phyloP scores from a whole-genome alignment of 2,888 invertebrate species.

The Dermolepida albohirtum region DNA sequence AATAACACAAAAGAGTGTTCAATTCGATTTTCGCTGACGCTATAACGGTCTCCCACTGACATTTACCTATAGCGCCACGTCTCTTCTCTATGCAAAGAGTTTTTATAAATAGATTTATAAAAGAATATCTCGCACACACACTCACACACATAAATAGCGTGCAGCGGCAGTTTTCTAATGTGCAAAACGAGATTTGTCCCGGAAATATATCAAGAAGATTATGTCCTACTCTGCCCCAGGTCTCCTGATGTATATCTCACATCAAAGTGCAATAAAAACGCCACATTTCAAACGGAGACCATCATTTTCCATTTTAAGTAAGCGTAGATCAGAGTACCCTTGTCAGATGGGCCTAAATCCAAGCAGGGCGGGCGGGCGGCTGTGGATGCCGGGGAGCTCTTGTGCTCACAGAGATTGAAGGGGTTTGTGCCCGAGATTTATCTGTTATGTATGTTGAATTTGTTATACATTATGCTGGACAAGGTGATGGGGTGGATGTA shows the following conservation, averaged over 20 bases:
- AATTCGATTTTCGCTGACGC: conserved; percentile 22
- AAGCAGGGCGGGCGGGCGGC: conserved; percentile 37
- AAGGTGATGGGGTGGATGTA: conserved; percentile 42
- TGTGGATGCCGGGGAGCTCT: conserved; percentile 3
- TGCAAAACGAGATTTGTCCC: conserved; percentile 34
- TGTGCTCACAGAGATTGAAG: conserved; percentile 49
- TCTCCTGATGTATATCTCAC: conserved; percentile 53
- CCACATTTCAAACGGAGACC: conserved; percentile 56
- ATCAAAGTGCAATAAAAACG: conserved; percentile 58
- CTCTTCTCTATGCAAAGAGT: conserved; percentile 9
- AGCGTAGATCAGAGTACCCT: conserved; percentile 53
- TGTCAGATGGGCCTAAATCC: conserved; percentile 51
- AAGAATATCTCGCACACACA: conserved; percentile 4
- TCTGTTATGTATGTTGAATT: conserved; percentile 55
- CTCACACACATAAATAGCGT: background rate
- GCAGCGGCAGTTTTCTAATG: conserved; percentile 37
- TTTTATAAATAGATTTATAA: conserved; percentile 37
- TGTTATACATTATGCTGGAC: conserved; percentile 55
- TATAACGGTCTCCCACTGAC: background rate
- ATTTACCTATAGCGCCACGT: background rate
- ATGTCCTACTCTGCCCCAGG: conserved; percentile 44
- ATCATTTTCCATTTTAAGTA: conserved; percentile 58
- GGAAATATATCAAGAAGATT: conserved; percentile 53
- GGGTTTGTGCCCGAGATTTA: conserved; percentile 48
- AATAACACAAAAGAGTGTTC: conserved; percentile 5